A percentile compares a stretch with the other conserved stretches of the same genome.
Evolutionary conservation across 2,888 invertebrate genomes (phyloP).

Genomic region (Alloplasta piceator): DNA sequence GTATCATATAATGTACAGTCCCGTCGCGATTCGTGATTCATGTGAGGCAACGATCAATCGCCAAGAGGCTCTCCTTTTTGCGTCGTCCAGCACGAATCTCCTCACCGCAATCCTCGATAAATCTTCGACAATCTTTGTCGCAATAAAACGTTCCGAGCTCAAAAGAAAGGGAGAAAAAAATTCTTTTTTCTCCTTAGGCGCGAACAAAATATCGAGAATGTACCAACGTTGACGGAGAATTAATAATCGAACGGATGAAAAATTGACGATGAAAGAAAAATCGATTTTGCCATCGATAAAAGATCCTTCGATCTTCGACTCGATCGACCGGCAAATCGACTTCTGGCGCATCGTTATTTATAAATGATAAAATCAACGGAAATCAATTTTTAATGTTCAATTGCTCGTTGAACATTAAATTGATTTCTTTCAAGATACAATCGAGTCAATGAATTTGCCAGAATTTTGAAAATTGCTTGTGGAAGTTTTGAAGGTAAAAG

Average conservation of each 20-base stretch:
- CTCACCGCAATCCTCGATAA: not conserved
- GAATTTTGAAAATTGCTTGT: no score
- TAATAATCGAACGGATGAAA: not conserved
- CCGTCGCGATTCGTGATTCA: constrained; percentile 42
- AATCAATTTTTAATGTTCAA: no score
- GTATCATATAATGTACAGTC: not conserved
- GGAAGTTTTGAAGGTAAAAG: no score
- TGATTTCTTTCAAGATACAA: no score
- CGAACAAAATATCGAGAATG: not conserved
- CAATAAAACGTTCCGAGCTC: not conserved
- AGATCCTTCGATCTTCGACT: no score
- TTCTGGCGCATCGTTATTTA: no score
- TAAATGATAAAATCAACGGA: no score
- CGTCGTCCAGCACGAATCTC: constrained; percentile 16
- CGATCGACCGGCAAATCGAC: no score
- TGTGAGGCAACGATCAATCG: constrained; percentile 42
- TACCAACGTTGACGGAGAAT: not conserved
- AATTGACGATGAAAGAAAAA: not conserved
- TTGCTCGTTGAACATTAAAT: no score
- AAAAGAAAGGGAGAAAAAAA: not conserved
- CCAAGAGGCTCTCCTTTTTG: not conserved
- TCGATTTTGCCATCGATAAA: no score
- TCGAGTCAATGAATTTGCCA: no score
- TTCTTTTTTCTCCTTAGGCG: no score
- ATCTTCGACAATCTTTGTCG: constrained; percentile 33